Evolutionary conservation across 2,797 vertebrate genomes (phyloP).

Genomic region (Scomberomorus guttatus): DNA sequence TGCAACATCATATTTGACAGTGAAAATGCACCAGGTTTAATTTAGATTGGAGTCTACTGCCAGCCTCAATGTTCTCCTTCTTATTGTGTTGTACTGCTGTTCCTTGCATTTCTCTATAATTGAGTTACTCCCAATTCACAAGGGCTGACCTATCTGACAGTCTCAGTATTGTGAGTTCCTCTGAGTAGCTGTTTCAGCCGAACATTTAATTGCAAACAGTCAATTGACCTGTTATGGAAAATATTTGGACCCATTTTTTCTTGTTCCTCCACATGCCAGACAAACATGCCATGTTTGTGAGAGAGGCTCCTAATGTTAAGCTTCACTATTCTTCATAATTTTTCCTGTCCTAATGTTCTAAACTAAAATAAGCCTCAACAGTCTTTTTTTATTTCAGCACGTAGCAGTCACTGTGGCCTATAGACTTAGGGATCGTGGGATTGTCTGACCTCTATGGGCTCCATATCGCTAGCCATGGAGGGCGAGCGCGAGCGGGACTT

Average conservation of each 20-base stretch:
- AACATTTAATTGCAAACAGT: neutral
- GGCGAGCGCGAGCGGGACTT: constrained; percentile 92
- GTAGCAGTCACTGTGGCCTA: neutral
- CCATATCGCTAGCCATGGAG: constrained; percentile 92
- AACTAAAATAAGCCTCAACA: neutral
- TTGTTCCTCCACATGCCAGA: constrained; percentile 21
- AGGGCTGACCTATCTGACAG: constrained; percentile 8
- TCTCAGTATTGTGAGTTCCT: constrained; percentile 16
- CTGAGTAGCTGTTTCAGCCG: constrained; percentile 4
- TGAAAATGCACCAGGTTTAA: neutral
- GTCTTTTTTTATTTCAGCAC: too few species aligned
- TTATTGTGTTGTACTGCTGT: neutral
- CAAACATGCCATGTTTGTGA: constrained; percentile 11
- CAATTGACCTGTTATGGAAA: constrained; percentile 3
- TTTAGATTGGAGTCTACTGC: constrained; percentile 8
- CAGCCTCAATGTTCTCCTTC: neutral
- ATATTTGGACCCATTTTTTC: neutral
- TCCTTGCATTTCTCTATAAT: constrained; percentile 32
- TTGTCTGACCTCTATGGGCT: constrained; percentile 89
- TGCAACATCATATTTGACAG: neutral
- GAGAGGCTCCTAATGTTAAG: neutral
- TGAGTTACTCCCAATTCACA: constrained; percentile 33
- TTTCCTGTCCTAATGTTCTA: neutral
- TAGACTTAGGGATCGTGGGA: neutral
- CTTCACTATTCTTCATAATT: neutral